These are phyloP conservation scores for Bergia sp. DNA, from an alignment of 92 coral and sea anemone species.

Conservation along the genomic window DNA sequence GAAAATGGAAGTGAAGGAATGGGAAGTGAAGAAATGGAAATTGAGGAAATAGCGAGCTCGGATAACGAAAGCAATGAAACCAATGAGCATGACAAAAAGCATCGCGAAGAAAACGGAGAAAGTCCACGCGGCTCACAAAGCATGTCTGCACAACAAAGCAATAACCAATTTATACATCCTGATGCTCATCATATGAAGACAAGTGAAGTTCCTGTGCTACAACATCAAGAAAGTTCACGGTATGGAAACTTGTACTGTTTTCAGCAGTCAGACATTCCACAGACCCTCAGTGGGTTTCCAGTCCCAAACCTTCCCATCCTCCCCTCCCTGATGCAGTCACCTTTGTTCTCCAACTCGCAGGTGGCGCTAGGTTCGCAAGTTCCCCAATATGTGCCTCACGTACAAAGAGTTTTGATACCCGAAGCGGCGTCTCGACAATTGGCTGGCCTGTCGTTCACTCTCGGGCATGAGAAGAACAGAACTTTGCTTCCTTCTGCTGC, in stretches of 20 bases:
- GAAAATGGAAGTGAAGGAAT: not conserved
- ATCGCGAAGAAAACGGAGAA: not conserved
- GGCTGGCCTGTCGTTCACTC: not conserved
- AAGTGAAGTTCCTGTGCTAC: not conserved
- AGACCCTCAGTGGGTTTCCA: not conserved
- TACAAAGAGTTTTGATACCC: conserved; percentile 30
- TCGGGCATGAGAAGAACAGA: conserved; percentile 1
- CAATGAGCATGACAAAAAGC: not conserved
- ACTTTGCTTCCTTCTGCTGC: not conserved
- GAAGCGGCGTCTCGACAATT: conserved; percentile 20
- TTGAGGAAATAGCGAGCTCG: conserved; percentile 17
- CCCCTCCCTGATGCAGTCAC: not conserved
- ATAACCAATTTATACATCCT: not conserved
- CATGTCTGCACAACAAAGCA: not conserved
- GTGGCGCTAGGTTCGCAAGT: not conserved
- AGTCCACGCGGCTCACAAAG: not conserved
- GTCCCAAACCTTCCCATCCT: conserved; percentile 12
- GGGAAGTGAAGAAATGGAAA: conserved; percentile 27
- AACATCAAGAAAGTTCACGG: conserved; percentile 5
- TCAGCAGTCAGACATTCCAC: not conserved
- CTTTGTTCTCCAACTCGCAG: conserved; percentile 12
- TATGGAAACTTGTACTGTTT: not conserved
- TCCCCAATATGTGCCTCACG: conserved; percentile 21
- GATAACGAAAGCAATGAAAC: conserved; percentile 8
- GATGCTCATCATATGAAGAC: not conserved